Evolutionary conservation across 2,888 invertebrate genomes (phyloP).

Genomic region (Allygus modestus): DNA sequence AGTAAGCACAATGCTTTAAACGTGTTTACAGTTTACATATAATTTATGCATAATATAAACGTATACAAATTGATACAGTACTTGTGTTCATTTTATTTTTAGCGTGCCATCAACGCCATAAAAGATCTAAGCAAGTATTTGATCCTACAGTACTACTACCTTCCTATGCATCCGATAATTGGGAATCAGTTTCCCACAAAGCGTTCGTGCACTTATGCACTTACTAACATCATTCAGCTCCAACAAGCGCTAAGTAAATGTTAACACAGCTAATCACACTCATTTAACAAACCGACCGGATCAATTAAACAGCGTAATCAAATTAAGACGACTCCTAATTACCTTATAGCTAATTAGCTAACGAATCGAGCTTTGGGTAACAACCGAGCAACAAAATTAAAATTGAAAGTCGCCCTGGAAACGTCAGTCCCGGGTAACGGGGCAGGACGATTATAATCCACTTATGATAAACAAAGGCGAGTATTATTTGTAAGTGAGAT

Average conservation of each 20-base stretch:
- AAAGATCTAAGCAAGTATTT: no score
- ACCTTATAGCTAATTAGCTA: slow-evolving; percentile 1
- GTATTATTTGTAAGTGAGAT: slow-evolving; percentile 54
- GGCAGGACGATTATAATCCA: slow-evolving; percentile 41
- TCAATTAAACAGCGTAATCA: not conserved
- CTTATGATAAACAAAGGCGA: slow-evolving; percentile 47
- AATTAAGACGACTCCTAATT: slow-evolving; percentile 1
- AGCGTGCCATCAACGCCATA: no score
- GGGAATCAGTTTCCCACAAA: no score
- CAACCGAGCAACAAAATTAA: not conserved
- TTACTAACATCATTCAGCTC: not conserved
- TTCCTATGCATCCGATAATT: no score
- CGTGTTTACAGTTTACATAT: no score
- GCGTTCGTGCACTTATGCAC: no score
- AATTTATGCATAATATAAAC: no score
- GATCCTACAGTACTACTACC: no score
- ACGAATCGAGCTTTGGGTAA: not conserved
- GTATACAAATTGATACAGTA: no score
- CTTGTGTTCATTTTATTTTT: no score
- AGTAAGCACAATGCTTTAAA: no score
- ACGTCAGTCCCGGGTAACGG: slow-evolving; percentile 1
- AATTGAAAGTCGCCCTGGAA: slow-evolving; percentile 4
- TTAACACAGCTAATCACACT: slow-evolving; percentile 22
- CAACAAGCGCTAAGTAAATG: slow-evolving; percentile 19
- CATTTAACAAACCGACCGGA: slow-evolving; percentile 20